Percentiles rank a stretch among this genome's conserved stretches.
phyloP scores from a whole-genome alignment of 2,113 vertebrate genomes.

The Campylomormyrus tamandua region DNA sequence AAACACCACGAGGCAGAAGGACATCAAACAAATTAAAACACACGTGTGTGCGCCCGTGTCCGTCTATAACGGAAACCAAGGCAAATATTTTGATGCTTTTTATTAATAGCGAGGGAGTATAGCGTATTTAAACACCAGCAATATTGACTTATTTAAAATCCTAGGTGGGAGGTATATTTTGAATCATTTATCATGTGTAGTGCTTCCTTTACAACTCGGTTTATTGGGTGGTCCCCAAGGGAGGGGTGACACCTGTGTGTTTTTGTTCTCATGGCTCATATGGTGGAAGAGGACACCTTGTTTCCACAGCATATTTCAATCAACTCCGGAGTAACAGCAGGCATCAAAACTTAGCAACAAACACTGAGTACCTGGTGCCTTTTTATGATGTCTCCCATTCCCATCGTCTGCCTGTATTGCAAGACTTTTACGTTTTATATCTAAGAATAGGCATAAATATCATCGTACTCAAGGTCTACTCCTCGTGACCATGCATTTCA shows the following conservation, averaged over 20 bases:
- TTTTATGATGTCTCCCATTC: not conserved
- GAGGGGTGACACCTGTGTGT: constrained; percentile 1
- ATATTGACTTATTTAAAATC: constrained; percentile 18
- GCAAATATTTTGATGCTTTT: constrained; percentile 54
- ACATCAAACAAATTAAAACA: constrained; percentile 66
- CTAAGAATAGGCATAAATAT: not conserved
- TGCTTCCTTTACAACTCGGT: constrained; percentile 18
- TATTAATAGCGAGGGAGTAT: constrained; percentile 36
- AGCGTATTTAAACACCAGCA: constrained; percentile 12
- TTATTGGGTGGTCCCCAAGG: not conserved
- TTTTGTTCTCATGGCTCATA: not conserved
- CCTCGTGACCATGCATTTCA: not conserved
- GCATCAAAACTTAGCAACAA: not conserved
- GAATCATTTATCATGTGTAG: constrained; percentile 15
- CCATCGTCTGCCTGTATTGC: not conserved
- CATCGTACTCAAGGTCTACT: not conserved
- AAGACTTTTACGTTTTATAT: not conserved
- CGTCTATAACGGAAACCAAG: constrained; percentile 37
- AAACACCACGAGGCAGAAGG: constrained; percentile 45
- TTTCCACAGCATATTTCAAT: not conserved
- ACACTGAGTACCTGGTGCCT: constrained; percentile 1
- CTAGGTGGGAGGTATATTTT: constrained; percentile 13
- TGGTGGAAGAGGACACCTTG: not conserved
- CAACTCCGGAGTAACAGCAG: not conserved
- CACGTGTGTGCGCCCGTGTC: constrained; percentile 41